A percentile compares a stretch with the other conserved stretches of the same genome.
phyloP scores from a whole-genome alignment of 1,140 invertebrate species.

The Achroia grisella region DNA sequence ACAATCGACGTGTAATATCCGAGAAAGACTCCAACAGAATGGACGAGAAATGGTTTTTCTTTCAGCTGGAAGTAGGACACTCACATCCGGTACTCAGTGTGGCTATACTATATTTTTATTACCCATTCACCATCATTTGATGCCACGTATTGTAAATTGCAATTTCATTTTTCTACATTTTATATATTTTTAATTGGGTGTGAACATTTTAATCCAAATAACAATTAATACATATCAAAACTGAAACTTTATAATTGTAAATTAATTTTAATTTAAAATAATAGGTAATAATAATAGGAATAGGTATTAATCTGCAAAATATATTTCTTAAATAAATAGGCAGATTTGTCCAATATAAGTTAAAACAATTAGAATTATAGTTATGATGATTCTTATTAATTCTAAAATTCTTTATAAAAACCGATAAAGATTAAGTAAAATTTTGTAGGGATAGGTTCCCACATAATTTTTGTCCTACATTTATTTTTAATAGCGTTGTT shows the following conservation, averaged over 20 bases:
- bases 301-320: too few species aligned
- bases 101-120: slow-evolving; percentile 15
- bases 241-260: too few species aligned
- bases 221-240: too few species aligned
- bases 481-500: too few species aligned
- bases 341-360: background rate
- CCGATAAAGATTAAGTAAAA: too few species aligned
- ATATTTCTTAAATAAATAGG: background rate
- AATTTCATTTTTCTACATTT: too few species aligned
- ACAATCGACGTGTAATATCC: slow-evolving; percentile 61
- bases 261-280: too few species aligned
- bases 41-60: slow-evolving; percentile 69
- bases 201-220: too few species aligned
- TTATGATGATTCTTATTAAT: background rate
- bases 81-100: slow-evolving; percentile 51
- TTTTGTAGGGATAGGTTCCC: too few species aligned
- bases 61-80: slow-evolving; percentile 45
- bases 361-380: background rate
- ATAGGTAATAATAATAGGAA: too few species aligned
- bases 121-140: slow-evolving; percentile 10
- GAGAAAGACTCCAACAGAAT: slow-evolving; percentile 73
- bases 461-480: too few species aligned
- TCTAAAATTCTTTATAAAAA: background rate
- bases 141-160: background rate
- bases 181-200: too few species aligned